These are phyloP conservation scores for Cranoglanis bouderius DNA, from an alignment of 2,113 vertebrate genomes.

Conservation along the genomic window DNA sequence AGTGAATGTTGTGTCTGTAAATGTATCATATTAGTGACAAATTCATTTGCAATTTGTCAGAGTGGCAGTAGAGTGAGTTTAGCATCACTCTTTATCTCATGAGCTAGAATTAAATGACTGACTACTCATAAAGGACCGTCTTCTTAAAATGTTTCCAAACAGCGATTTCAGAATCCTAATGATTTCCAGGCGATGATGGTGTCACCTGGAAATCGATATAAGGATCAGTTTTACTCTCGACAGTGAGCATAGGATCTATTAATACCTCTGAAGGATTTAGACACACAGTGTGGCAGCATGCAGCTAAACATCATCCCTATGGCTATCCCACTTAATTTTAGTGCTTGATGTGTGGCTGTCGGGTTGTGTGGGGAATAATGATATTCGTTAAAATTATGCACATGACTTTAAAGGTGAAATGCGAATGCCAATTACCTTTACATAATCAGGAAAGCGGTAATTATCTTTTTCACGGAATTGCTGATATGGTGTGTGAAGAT, in stretches of 20 bases:
- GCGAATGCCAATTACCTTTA: slow-evolving; percentile 37
- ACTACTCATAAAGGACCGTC: neutral
- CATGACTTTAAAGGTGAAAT: slow-evolving; percentile 47
- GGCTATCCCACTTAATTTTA: slow-evolving; percentile 17
- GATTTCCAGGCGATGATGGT: neutral
- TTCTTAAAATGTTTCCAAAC: neutral
- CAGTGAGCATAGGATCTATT: neutral
- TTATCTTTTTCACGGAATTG: slow-evolving; percentile 22
- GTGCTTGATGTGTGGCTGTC: neutral
- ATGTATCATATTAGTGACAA: neutral
- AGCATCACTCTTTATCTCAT: neutral
- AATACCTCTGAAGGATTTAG: neutral
- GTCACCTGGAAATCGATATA: slow-evolving; percentile 1
- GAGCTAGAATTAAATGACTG: neutral
- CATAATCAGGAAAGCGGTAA: slow-evolving; percentile 37
- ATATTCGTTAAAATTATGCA: slow-evolving; percentile 33
- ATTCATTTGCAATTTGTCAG: neutral
- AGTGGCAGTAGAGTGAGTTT: neutral
- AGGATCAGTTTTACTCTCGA: neutral
- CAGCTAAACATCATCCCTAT: neutral
- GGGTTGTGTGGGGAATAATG: slow-evolving; percentile 5
- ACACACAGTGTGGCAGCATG: neutral
- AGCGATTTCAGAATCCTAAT: neutral
- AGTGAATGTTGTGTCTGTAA: neutral
- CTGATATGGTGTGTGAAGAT: neutral